A percentile compares a stretch with the other conserved stretches of the same genome.
Evolutionary conservation across 2,113 vertebrate species (phyloP).

Genomic region (Cryptotis parvus): DNA sequence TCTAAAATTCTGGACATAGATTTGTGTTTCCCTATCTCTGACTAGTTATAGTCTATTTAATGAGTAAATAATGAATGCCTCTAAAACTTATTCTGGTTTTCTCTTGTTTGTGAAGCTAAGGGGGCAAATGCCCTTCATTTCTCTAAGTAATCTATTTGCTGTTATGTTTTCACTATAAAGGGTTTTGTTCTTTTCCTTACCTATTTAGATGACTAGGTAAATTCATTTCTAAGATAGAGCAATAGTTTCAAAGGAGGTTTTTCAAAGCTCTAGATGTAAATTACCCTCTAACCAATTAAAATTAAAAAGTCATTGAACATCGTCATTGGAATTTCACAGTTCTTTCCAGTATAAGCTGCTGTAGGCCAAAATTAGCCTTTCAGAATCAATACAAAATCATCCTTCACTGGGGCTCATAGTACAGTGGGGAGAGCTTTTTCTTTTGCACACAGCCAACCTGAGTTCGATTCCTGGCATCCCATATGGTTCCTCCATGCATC

Average conservation of each 20-base stretch:
- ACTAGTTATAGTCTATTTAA: conserved; percentile 17
- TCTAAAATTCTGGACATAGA: conserved; percentile 31
- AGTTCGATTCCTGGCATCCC: too few species aligned
- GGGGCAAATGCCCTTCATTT: conserved; percentile 2
- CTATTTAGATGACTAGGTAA: too few species aligned
- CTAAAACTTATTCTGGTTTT: conserved; percentile 7
- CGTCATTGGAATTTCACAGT: conserved; percentile 77
- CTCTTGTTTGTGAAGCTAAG: conserved; percentile 19
- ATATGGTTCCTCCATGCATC: too few species aligned
- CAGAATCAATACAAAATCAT: conserved; percentile 65
- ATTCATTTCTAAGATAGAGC: conserved; percentile 20
- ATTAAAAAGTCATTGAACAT: conserved; percentile 65
- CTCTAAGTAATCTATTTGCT: not conserved
- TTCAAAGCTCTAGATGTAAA: conserved; percentile 50
- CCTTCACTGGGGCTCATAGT: too few species aligned
- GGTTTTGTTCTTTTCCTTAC: not conserved
- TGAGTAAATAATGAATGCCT: conserved; percentile 46
- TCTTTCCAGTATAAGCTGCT: conserved; percentile 77
- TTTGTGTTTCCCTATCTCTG: conserved; percentile 19
- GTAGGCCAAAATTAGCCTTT: conserved; percentile 68
- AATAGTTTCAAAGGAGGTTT: conserved; percentile 42
- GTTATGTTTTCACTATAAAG: not conserved
- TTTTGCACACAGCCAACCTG: too few species aligned
- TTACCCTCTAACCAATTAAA: conserved; percentile 69
- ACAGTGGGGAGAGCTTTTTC: too few species aligned